Base-by-base conservation (phyloP, 2,797 vertebrate species). In the Selene dorsalis region DNA sequence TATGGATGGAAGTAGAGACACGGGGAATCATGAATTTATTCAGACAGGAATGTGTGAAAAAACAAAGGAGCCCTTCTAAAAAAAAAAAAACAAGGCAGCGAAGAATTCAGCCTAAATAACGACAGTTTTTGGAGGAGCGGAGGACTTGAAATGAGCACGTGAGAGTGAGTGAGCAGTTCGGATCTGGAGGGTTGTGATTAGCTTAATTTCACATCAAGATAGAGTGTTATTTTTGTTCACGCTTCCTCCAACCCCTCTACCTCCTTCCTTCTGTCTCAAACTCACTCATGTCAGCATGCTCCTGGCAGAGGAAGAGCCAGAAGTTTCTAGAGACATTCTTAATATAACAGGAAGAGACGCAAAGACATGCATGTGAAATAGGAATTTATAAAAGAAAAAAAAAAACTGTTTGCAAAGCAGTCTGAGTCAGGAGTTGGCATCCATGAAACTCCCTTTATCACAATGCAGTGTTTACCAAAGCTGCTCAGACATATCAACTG, bases 181-280 rank as follows among this genome's bases (percentile, higher is more conserved):
- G 61, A 77, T 70, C 35, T 82, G 60, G 58, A 79, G 61, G 69
- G 26, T 77, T 85, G 68, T 53, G 48, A 73, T 87, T 83, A 72
- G 82, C 65, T 70, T 84, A 69, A 86, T 83, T 85, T 86, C 71
- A 82, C 82, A 83, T 84, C 30, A 65, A 84, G 69, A 79, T 81
- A 70, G 84, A 69, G 70, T 79, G 74, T 86, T 88, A 77, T 88
- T 88, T 84, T 84, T 69, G 82, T 88, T 88, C 77, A 76, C 73
- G 75, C 84, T 82, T 81, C 69, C 67, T 84, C 62, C 65, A 71
- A 30, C 28, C n/a, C 58, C 13, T 72, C 61, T 70, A 41, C 43
- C 52, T 57, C 71, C 52, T 41, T 76, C 72, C 60, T 45, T 78
- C 85, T 79, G 65, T 83, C 74, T 87, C 68, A 69, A 52, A 1